Base-by-base conservation (phyloP, 1,140 invertebrate species). In the Aphelenchoides fujianensis region DNA sequence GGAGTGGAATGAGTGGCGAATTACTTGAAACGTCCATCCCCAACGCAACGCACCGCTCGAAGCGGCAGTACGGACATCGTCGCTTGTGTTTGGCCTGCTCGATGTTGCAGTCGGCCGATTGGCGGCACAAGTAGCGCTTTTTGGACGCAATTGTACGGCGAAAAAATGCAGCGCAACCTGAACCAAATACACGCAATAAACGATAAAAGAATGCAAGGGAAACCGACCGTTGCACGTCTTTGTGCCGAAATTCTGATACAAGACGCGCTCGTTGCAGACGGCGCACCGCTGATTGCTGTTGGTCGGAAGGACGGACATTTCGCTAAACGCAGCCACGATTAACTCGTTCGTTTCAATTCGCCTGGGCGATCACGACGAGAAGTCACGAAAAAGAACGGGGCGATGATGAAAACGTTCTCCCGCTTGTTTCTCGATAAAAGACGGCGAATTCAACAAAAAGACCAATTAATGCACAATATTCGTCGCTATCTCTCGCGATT, bases 201-300 rank as follows among this genome's bases (percentile, higher is more conserved):
- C n/a, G n/a, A n/a, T n/a, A n/a, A n/a, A n/a, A n/a, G n/a, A n/a
- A n/a, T n/a, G n/a, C n/a, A n/a, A n/a, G n/a, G n/a, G n/a, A 12
- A 48, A 48, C 41, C 12, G 41, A 48, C 55, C 23, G 55, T 7
- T 59, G 55, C n/a, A n/a, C n/a, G n/a, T n/a, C n/a, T n/a, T n/a
- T n/a, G n/a, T 59, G 23, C 55, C 55, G 23, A 59, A 59, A 23
- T 59, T 59, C 19, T 59, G 5, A 23, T 59, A 59, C 55, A 23
- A 59, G 7, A 59, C 55, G 28, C 19, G 5, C 55, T 59, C 55
- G 19, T 59, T 59, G 55, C 55, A 59, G 5, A 59, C 55, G 5
- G 34, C 5, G 19, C 55, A 59, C 5, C 55, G 55, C 12, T 59
- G n/a, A n/a, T n/a, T n/a, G n/a, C n/a, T n/a, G n/a, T n/a, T n/a